Percentiles rank a stretch among this genome's conserved stretches.
These are phyloP conservation scores for Araneus ventricosus DNA, from an alignment of 1,140 invertebrate genomes.

Conservation along the genomic window DNA sequence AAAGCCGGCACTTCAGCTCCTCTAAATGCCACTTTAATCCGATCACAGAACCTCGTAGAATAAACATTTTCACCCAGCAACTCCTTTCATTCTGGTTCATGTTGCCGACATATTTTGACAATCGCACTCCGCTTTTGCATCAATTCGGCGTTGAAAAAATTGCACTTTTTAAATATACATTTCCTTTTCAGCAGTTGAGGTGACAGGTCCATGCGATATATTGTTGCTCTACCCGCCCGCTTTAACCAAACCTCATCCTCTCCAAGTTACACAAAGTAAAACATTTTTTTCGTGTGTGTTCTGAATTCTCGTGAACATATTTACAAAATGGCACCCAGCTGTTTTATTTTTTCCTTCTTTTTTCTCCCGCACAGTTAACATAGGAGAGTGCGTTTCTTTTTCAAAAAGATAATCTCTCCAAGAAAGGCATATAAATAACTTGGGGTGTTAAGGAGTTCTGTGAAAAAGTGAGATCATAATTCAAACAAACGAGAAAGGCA, in stretches of 20 bases:
- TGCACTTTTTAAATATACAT: neutral
- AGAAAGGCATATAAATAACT: constrained; percentile 2
- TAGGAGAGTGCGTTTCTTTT: neutral
- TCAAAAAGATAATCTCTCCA: neutral
- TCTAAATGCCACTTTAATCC: too few relatives aligned
- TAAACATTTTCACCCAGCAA: neutral
- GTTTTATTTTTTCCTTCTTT: neutral
- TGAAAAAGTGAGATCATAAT: neutral
- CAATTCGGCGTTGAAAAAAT: neutral
- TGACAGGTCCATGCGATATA: neutral
- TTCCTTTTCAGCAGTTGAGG: neutral
- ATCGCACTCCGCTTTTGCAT: neutral
- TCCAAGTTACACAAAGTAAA: neutral
- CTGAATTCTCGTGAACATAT: neutral
- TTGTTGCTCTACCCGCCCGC: neutral
- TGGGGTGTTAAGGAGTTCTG: neutral
- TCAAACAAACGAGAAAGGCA: neutral
- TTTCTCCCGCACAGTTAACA: neutral
- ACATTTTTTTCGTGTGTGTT: neutral
- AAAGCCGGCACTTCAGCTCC: too few relatives aligned
- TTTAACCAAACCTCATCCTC: neutral
- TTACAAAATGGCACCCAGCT: neutral
- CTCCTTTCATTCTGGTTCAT: neutral
- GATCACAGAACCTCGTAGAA: too few relatives aligned
- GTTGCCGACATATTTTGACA: neutral